Base-by-base conservation (phyloP, 2,797 vertebrate species). In the Liparis tanakae region DNA sequence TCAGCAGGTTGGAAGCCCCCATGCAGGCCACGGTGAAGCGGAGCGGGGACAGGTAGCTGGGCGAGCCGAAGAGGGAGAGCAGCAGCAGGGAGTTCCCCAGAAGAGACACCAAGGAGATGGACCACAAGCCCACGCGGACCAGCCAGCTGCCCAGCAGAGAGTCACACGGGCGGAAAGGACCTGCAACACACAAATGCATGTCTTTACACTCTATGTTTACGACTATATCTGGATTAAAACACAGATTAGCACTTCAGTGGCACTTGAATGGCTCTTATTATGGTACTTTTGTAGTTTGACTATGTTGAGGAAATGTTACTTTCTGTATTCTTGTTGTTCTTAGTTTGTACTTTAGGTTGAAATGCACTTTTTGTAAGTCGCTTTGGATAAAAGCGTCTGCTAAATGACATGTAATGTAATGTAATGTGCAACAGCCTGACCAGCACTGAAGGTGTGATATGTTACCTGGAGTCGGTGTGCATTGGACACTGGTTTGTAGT, bases 81-180 rank as follows among this genome's bases (percentile, higher is more conserved):
- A 97, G 90, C 70, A 98, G 93, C 77, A 98, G 89, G 63, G 95
- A 93, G 0, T 99, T 99, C 77, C 96, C 96, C 70, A 96, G 84
- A 72, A 98, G 85, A 0, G 97, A 96, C 67, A 98, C 92, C 71
- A 98, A 75, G 7, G 94, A 89, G n/a, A 98, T 94, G 84, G 90
- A 87, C 97, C 98, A 99, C 84, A 98, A 90, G 2, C 96, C 97
- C 67, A 98, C 91, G 37, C 97, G 97, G 70, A 98, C 93, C 74
- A 97, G 87, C 98, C 97, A 99, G 91, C 97, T 98, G 88, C 96
- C 97, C 72, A 99, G 90, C 68, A 99, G 94, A 51, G 97, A 94
- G 69, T 97, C 95, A 1, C 98, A 99, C 22, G 98, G 98, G 83
- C 97, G 96, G 93, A 98, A 98, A 56, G 97, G 97, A 89, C 98